Percentiles rank a stretch among this genome's conserved stretches.
phyloP scores from a whole-genome alignment of 2,888 invertebrate genomes.

The Cosmorhoe ocellata region DNA sequence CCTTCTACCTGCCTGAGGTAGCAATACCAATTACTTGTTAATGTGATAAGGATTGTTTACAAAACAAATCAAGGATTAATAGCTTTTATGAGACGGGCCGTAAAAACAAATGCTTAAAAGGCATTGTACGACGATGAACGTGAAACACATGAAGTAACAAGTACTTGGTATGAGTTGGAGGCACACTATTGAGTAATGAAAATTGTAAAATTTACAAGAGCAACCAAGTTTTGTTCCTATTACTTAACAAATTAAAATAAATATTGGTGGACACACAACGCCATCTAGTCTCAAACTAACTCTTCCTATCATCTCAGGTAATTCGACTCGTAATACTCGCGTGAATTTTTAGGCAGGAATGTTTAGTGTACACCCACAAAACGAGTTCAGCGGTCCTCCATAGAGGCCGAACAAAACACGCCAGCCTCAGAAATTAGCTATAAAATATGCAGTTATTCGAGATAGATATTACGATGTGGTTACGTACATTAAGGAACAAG shows the following conservation, averaged over 20 bases:
- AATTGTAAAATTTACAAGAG: no score
- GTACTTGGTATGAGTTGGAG: background rate
- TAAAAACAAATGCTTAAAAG: constrained; percentile 1
- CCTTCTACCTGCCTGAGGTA: constrained; percentile 12
- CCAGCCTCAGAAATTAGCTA: constrained; percentile 19
- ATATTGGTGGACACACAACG: background rate
- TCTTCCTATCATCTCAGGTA: background rate
- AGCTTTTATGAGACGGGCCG: background rate
- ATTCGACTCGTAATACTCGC: constrained; percentile 7
- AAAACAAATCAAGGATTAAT: constrained; percentile 8
- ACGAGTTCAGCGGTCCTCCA: constrained; percentile 13
- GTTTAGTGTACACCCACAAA: constrained; percentile 18
- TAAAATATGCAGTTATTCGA: constrained; percentile 45
- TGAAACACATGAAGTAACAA: background rate
- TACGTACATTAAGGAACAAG: constrained; percentile 53
- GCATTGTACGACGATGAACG: background rate
- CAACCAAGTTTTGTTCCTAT: no score
- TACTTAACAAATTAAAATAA: background rate
- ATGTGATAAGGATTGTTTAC: constrained; percentile 12
- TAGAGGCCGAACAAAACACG: constrained; percentile 17
- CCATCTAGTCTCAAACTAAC: background rate
- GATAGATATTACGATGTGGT: constrained; percentile 48
- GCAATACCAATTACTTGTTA: no score
- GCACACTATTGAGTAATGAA: no score
- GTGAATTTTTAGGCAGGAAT: constrained; percentile 19